Evolutionary conservation across 2,113 vertebrate genomes (phyloP), one percentile per base, ranked within the genome.

Genomic region (Halcyon senegalensis): DNA sequence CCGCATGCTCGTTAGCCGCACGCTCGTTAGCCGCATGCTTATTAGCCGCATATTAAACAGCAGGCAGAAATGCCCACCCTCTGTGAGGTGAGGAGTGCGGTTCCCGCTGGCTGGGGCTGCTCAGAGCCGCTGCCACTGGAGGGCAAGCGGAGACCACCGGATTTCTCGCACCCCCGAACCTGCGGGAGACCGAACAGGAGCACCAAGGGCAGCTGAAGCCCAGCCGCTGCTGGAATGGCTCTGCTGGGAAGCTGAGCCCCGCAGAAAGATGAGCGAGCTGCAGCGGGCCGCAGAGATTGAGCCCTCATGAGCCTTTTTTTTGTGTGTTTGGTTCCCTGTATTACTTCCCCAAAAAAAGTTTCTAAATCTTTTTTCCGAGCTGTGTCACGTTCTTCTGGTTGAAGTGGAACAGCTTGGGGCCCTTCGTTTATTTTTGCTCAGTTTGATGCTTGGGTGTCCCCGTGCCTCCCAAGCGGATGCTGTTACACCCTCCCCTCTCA

Each of bases 391-490:
- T 64, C 9, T 44, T 80, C 56, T 72, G 39, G 70, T 44, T 46
- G 33, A 31, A 51, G n/a, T 19, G 64, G 79, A 73, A 58, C 48
- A 48, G 39, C 9, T 3, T 30, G 67, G 30, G 39, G 72, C 44
- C 31, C 53, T 83, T 48, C 39, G 9, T 39, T 48, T 30, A 1
- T 28, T 91, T 59, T 74, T 13, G 37, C 75, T 90, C 55, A 0
- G 3, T 59, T 69, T 55, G 56, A 59, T 64, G 84, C 83, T 89
- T 46, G 46, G 67, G 16, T 25, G 11, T 55, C 59, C 56, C 89
- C 4, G 0, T 23, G 24, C n/a, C 51, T 85, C 55, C 46, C 43
- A 15, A 7, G 48, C 3, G 4, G 51, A 25, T 0, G 1, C 72
- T 89, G 39, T 56, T 73, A 35, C 16, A 50, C 5, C 46, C 51